Percentiles rank a stretch among this genome's conserved stretches.
These are phyloP conservation scores for Varanus komodoensis DNA, from an alignment of 2,113 vertebrate species.

Conservation along the genomic window DNA sequence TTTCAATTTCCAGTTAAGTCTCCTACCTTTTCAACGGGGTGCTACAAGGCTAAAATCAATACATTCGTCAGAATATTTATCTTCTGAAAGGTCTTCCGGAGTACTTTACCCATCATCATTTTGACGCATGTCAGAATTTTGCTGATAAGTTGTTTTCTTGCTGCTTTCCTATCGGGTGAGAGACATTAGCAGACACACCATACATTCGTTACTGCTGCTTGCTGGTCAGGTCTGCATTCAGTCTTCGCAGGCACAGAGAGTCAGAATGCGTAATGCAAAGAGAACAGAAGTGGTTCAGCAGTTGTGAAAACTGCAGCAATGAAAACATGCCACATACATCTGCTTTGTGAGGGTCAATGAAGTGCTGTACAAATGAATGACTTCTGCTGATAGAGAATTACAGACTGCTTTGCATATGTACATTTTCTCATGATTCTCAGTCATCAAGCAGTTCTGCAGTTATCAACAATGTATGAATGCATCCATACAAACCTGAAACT, in stretches of 20 bases:
- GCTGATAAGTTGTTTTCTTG: slow-evolving; percentile 37
- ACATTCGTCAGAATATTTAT: slow-evolving; percentile 37
- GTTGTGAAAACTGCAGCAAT: neutral
- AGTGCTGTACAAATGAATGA: neutral
- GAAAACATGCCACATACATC: neutral
- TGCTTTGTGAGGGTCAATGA: neutral
- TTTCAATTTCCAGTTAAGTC: neutral
- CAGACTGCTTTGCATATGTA: neutral
- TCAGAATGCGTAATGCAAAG: neutral
- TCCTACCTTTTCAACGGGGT: neutral
- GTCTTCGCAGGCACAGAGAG: neutral
- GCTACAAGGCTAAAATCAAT: slow-evolving; percentile 8
- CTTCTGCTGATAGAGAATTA: neutral
- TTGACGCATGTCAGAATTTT: slow-evolving; percentile 36
- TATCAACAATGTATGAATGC: neutral
- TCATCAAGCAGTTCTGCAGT: neutral
- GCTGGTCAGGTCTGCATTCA: neutral
- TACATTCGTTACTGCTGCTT: slow-evolving; percentile 6
- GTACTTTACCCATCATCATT: slow-evolving; percentile 12
- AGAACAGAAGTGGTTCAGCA: neutral
- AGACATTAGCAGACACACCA: neutral
- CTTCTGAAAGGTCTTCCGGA: slow-evolving; percentile 22
- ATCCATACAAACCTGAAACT: neutral
- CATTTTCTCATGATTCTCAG: neutral
- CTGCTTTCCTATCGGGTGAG: slow-evolving; percentile 16